phyloP scores from a whole-genome alignment of 1,140 invertebrate species.

The silkworm (Bombyx mori) region DNA sequence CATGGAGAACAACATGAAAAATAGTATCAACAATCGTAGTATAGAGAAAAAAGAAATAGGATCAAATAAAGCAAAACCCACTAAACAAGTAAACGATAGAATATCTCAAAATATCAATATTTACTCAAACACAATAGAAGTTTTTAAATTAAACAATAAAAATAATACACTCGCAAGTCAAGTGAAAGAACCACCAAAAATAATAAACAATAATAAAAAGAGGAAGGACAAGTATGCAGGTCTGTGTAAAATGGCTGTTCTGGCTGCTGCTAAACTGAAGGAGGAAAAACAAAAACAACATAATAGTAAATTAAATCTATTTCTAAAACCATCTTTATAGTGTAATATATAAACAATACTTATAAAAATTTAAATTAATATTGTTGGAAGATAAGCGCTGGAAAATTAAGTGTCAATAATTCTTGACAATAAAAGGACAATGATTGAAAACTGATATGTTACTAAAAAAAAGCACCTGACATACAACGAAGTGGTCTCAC shows the following conservation, averaged over 20 bases:
- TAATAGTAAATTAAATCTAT: conserved; percentile 46
- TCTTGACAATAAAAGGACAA: too few relatives aligned
- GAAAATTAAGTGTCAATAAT: too few relatives aligned
- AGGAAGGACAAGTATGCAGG: conserved; percentile 62
- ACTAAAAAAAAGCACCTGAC: too few relatives aligned
- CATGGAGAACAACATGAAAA: conserved; percentile 10
- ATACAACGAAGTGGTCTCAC: too few relatives aligned
- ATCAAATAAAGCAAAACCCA: neutral
- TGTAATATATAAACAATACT: conserved; percentile 10
- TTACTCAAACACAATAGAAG: conserved; percentile 40
- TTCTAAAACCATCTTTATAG: conserved; percentile 45
- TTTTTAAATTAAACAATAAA: conserved; percentile 48
- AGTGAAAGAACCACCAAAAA: conserved; percentile 31
- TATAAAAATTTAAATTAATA: conserved; percentile 5
- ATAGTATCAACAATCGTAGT: neutral
- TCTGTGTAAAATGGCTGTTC: conserved; percentile 48
- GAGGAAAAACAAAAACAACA: conserved; percentile 34
- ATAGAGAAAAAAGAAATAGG: neutral
- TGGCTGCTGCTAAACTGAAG: conserved; percentile 46
- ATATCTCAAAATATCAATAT: conserved; percentile 25
- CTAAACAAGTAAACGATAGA: conserved; percentile 16
- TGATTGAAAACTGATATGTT: too few relatives aligned
- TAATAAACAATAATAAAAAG: conserved; percentile 56
- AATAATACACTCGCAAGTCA: conserved; percentile 31
- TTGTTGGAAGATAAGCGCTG: neutral